Base-by-base conservation (phyloP, 2,797 vertebrate genomes). In the Bradypodion pumilum region DNA sequence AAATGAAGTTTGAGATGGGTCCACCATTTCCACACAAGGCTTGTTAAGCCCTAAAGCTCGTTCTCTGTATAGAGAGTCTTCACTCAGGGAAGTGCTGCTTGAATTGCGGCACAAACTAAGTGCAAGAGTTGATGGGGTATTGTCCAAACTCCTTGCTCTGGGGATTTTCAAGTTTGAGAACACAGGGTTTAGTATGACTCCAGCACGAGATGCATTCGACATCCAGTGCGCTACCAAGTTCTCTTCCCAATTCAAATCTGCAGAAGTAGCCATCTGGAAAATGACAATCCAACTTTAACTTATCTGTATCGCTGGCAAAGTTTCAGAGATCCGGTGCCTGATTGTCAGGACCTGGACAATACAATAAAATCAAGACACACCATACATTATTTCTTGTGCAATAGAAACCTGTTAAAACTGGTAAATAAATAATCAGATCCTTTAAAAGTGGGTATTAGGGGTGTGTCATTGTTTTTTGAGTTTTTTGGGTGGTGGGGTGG, bases 201-300 rank as follows among this genome's bases (percentile, higher is more conserved):
- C 98, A 80, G 98, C 97, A 87, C 96, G 96, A 82, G 96, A 92
- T 91, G 94, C 95, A 69, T 74, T 95, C 0, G 97, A 94, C 94
- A 97, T 97, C 97, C 98, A 98, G 0, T 88, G 95, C 6, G 94
- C 91, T 80, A 96, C 72, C 86, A 98, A 96, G 87, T 96, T 95
- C 37, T 95, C 89, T 88, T 96, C 96, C 59, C 91, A 91, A 44
- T 87, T 95, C 7, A 92, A 82, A 85, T 96, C 97, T 88, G 96
- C 94, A 94, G 96, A 96, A 82, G 97, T 92, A 84, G 97, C 96
- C 97, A 98, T 98, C 92, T 92, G 92, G 90, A 88, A 93, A 91
- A 89, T 29, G 9, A 70, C 77, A 82, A 5, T 70, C 40, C 68
- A 70, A 68, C 40, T 16, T 60, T 82, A 81, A 74, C 62, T 73